phyloP scores from a whole-genome alignment of 1,140 invertebrate genomes.

The Lasaia peninsularis region DNA sequence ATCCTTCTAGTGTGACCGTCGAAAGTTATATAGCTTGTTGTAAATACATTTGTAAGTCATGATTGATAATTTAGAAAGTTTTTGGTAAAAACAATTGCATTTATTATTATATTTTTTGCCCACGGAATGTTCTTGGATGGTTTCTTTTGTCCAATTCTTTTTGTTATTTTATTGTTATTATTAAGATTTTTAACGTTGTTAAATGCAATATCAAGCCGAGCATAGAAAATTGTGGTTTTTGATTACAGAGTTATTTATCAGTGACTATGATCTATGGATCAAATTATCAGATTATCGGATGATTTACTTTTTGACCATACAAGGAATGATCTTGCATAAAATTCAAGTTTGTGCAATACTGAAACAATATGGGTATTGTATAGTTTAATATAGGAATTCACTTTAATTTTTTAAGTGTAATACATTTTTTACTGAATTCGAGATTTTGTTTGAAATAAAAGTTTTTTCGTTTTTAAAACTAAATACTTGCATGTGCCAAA shows the following conservation, averaged over 20 bases:
- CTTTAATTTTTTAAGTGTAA: conserved; percentile 53
- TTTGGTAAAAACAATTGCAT: conserved; percentile 62
- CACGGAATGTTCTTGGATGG: conserved; percentile 67
- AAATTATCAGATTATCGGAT: conserved; percentile 12
- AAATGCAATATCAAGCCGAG: conserved; percentile 58
- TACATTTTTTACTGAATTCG: conserved; percentile 52
- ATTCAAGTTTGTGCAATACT: conserved; percentile 64
- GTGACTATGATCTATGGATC: conserved; percentile 1
- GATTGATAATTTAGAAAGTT: conserved; percentile 48
- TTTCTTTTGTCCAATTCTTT: conserved; percentile 64
- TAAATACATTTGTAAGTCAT: conserved; percentile 70
- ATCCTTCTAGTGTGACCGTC: neutral
- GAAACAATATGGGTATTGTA: conserved; percentile 63
- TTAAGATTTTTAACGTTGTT: conserved; percentile 76
- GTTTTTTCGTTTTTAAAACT: conserved; percentile 35
- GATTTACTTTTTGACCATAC: conserved; percentile 23
- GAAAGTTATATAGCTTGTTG: conserved; percentile 27
- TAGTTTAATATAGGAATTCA: conserved; percentile 54
- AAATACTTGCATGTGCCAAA: conserved; percentile 52
- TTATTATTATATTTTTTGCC: conserved; percentile 64
- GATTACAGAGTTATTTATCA: conserved; percentile 29
- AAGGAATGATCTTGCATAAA: conserved; percentile 61
- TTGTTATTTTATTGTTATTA: conserved; percentile 77
- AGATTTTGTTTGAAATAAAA: conserved; percentile 40
- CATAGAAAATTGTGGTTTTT: conserved; percentile 41